A percentile compares a stretch with the other conserved stretches of the same genome.
Conservation (phyloP, 2,113 vertebrate genomes). For the Cheilinus undulatus region DNA sequence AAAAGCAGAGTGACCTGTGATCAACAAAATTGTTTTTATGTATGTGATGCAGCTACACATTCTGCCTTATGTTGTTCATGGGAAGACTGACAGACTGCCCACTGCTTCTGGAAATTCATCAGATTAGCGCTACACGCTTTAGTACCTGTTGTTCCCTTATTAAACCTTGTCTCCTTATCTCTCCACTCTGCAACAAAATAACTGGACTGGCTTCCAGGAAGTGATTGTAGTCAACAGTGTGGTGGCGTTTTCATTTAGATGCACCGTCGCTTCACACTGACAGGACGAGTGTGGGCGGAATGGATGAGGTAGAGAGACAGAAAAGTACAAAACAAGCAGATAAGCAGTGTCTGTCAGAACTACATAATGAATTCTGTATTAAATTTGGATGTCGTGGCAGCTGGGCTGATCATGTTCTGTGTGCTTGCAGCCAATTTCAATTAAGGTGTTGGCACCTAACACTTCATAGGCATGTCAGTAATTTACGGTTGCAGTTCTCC, state of each 20-base stretch:
- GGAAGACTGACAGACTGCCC: constrained; percentile 33
- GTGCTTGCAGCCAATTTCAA: constrained; percentile 5
- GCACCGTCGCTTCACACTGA: constrained; percentile 6
- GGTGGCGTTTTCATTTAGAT: constrained; percentile 40
- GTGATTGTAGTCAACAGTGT: constrained; percentile 22
- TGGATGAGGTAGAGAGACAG: constrained; percentile 11
- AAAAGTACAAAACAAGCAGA: constrained; percentile 34
- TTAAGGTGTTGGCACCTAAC: not conserved
- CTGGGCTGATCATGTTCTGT: not conserved
- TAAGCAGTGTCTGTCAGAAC: constrained; percentile 21
- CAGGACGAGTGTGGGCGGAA: constrained; percentile 24
- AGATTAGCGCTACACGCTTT: constrained; percentile 47
- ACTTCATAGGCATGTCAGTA: not conserved
- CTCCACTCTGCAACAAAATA: constrained; percentile 27
- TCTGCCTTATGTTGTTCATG: constrained; percentile 22
- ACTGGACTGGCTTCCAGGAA: constrained; percentile 39
- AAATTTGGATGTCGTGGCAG: not conserved
- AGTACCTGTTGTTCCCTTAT: constrained; percentile 49
- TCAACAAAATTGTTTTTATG: constrained; percentile 40
- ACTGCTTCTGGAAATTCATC: constrained; percentile 37
- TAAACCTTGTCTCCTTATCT: constrained; percentile 45
- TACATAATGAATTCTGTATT: constrained; percentile 11
- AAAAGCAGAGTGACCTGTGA: constrained; percentile 4
- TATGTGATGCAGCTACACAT: constrained; percentile 16
- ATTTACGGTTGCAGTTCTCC: constrained; percentile 1